Percentiles rank a stretch among this genome's conserved stretches.
Evolutionary conservation across 2,888 invertebrate genomes (phyloP).

Genomic region (Lasius platythorax): DNA sequence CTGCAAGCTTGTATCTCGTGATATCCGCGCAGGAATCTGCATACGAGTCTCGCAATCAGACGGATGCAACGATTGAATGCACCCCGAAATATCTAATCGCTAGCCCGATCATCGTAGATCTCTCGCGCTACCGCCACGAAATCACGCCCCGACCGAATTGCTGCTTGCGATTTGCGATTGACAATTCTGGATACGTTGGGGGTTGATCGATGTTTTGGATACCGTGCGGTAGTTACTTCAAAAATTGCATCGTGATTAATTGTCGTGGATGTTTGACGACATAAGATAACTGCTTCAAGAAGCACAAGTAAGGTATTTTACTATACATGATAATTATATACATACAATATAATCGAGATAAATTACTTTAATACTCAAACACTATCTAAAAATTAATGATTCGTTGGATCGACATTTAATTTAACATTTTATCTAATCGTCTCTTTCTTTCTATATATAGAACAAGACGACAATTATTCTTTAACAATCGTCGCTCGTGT

Average conservation of each 20-base stretch:
- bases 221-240: background rate
- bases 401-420: background rate
- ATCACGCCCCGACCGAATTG: constrained; percentile 34
- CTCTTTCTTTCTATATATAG: background rate
- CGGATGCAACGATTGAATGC: constrained; percentile 55
- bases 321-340: too few species aligned
- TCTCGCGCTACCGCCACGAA: background rate
- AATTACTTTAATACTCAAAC: background rate
- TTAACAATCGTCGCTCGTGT: constrained; percentile 10
- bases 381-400: background rate
- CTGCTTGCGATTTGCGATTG: constrained; percentile 12
- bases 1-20: constrained; percentile 8
- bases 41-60: constrained; percentile 56
- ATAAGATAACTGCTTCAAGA: background rate
- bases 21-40: constrained; percentile 39
- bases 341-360: background rate
- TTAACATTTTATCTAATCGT: background rate
- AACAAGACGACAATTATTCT: background rate
- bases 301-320: background rate
- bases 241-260: constrained; percentile 17
- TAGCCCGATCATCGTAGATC: constrained; percentile 54
- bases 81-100: constrained; percentile 65
- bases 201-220: background rate
- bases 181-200: constrained; percentile 24
- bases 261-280: background rate